phyloP scores from a whole-genome alignment of 2,888 invertebrate species.

The Leucophenga maculata region DNA sequence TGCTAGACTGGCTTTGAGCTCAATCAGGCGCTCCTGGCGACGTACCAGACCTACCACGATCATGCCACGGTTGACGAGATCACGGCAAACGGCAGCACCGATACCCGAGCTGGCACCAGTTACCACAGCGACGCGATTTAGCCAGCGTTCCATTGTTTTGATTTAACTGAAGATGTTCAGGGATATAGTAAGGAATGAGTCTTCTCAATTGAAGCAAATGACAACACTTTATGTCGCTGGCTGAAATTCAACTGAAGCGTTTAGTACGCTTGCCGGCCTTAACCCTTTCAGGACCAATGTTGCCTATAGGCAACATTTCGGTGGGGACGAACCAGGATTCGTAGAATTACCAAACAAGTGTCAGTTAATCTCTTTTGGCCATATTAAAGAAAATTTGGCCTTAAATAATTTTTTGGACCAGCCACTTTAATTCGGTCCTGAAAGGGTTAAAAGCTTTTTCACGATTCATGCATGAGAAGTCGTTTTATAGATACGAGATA shows the following conservation, averaged over 20 bases:
- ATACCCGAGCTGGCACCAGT: slow-evolving; percentile 78
- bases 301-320: too few relatives aligned
- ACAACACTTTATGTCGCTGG: background rate
- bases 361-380: too few relatives aligned
- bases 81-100: slow-evolving; percentile 72
- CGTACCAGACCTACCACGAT: slow-evolving; percentile 75
- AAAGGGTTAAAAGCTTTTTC: background rate
- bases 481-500: too few relatives aligned
- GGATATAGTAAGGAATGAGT: too few relatives aligned
- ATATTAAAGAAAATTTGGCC: too few relatives aligned
- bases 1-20: slow-evolving; percentile 46
- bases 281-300: too few relatives aligned
- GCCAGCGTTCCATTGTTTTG: slow-evolving; percentile 74
- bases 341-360: too few relatives aligned
- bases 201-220: too few relatives aligned
- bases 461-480: too few relatives aligned
- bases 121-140: slow-evolving; percentile 76
- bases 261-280: background rate
- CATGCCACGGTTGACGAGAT: slow-evolving; percentile 73
- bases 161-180: background rate
- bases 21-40: slow-evolving; percentile 71
- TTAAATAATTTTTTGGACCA: too few relatives aligned
- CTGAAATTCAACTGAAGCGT: background rate
- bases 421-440: too few relatives aligned
- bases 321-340: too few relatives aligned